Conservation (phyloP, 2,797 vertebrate genomes). For the Fratercula arctica region DNA sequence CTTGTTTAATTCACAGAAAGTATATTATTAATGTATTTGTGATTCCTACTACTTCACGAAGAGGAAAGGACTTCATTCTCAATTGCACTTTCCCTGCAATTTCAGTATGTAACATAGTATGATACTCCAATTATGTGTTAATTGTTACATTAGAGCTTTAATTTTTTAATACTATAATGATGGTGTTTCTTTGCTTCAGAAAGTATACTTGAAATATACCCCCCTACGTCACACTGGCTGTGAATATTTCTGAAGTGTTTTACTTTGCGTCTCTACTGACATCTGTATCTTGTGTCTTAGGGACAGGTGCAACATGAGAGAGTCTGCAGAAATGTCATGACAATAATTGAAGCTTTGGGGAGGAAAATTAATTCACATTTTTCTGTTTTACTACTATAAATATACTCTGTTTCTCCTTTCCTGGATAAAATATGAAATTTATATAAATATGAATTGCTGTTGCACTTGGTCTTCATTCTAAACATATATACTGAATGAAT, state of each 20-base stretch:
- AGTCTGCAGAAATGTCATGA: background rate
- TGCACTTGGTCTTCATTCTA: background rate
- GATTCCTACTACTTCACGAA: background rate
- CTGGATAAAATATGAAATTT: background rate
- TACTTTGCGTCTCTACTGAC: background rate
- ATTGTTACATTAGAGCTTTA: constrained; percentile 7
- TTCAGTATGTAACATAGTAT: background rate
- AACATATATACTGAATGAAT: background rate
- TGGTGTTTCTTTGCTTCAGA: background rate
- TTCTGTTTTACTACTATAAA: background rate
- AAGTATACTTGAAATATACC: background rate
- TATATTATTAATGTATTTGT: background rate
- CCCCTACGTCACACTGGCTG: background rate
- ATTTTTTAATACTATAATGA: constrained; percentile 28
- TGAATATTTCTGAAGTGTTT: constrained; percentile 16
- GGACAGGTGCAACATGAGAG: background rate
- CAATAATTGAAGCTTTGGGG: background rate
- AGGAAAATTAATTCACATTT: background rate
- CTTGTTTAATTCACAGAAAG: constrained; percentile 12
- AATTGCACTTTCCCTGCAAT: background rate
- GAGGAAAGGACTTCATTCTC: background rate
- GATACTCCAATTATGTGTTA: background rate
- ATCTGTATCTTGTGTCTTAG: background rate
- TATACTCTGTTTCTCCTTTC: background rate
- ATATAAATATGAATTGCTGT: background rate